Evolutionary conservation across 2,888 invertebrate species (phyloP).

Genomic region (Cyclophora punctaria): DNA sequence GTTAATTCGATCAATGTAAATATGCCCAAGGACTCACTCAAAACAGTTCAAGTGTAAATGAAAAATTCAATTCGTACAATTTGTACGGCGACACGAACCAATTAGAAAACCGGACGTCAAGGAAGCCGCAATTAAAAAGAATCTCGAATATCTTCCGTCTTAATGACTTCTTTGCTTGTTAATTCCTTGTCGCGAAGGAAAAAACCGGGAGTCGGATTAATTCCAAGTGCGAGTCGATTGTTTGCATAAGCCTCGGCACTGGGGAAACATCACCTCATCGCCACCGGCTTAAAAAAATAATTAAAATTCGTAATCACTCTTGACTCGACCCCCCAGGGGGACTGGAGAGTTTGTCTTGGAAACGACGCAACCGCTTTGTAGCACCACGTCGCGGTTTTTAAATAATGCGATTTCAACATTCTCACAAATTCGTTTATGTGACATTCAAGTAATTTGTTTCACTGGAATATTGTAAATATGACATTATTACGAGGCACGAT

Average conservation of each 20-base stretch:
- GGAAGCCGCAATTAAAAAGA: slow-evolving; percentile 71
- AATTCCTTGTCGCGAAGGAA: slow-evolving; percentile 73
- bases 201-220: slow-evolving; percentile 69
- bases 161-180: slow-evolving; percentile 76
- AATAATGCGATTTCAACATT: slow-evolving; percentile 36
- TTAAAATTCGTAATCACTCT: slow-evolving; percentile 76
- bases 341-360: slow-evolving; percentile 42
- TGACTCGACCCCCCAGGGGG: slow-evolving; percentile 63
- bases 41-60: slow-evolving; percentile 25
- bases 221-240: slow-evolving; percentile 75
- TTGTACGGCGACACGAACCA: slow-evolving; percentile 63
- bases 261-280: slow-evolving; percentile 72
- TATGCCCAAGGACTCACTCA: background rate
- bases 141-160: slow-evolving; percentile 71
- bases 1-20: too few species aligned
- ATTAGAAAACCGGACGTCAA: slow-evolving; percentile 66
- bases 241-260: slow-evolving; percentile 70
- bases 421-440: slow-evolving; percentile 44
- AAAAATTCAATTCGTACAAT: slow-evolving; percentile 56
- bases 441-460: slow-evolving; percentile 41
- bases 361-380: slow-evolving; percentile 17
- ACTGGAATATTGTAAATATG: slow-evolving; percentile 48
- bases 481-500: slow-evolving; percentile 48
- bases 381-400: slow-evolving; percentile 27
- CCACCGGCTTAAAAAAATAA: slow-evolving; percentile 76